Conservation (phyloP, 2,888 invertebrate species). For the Drosophila histrio region DNA sequence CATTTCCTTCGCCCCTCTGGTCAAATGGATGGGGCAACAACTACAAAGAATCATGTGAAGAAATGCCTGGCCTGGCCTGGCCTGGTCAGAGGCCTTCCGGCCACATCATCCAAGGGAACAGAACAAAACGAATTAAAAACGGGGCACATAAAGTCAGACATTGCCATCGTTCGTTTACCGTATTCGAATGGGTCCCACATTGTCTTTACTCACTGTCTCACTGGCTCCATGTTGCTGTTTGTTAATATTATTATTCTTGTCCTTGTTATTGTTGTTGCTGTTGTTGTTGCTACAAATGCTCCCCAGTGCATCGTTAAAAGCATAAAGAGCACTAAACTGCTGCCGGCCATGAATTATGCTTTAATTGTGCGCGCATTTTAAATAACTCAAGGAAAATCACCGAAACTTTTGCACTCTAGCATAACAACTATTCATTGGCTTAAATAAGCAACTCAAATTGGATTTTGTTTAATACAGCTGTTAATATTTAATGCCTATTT, state of each 20-base stretch:
- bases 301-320: conserved; percentile 73
- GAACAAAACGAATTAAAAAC: conserved; percentile 66
- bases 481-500: conserved; percentile 4
- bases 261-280: conserved; percentile 23
- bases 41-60: conserved; percentile 29
- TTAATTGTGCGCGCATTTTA: conserved; percentile 67
- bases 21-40: neutral
- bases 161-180: conserved; percentile 56
- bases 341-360: conserved; percentile 75
- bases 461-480: neutral
- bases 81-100: conserved; percentile 16
- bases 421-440: neutral
- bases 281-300: conserved; percentile 68
- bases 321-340: conserved; percentile 78
- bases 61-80: conserved; percentile 6
- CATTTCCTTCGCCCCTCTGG: neutral
- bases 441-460: neutral
- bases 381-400: conserved; percentile 25
- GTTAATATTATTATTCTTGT: conserved; percentile 28
- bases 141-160: conserved; percentile 64
- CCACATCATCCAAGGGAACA: conserved; percentile 19
- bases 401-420: conserved; percentile 30
- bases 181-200: conserved; percentile 34
- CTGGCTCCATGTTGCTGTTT: conserved; percentile 4
- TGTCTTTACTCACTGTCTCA: conserved; percentile 23